Evolutionary conservation across 2,888 invertebrate genomes (phyloP).

Genomic region (Coleophora deauratella): DNA sequence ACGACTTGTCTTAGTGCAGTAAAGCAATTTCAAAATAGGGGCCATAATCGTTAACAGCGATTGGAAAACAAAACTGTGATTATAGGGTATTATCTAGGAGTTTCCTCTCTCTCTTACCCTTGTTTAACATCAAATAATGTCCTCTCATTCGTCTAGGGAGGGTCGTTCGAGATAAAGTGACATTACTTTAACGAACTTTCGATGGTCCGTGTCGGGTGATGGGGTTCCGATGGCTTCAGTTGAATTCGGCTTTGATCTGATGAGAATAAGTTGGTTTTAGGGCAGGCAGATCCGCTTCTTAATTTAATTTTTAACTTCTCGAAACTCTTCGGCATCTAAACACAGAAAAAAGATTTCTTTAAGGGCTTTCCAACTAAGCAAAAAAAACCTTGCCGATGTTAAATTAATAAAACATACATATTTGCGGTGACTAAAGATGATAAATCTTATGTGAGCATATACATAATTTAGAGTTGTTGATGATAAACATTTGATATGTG

Average conservation of each 20-base stretch:
- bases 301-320: too few relatives aligned
- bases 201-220: constrained; percentile 50
- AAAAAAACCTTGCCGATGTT: too few relatives aligned
- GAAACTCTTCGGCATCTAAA: too few relatives aligned
- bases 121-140: constrained; percentile 23
- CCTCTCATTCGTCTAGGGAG: constrained; percentile 47
- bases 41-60: constrained; percentile 79
- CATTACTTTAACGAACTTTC: constrained; percentile 73
- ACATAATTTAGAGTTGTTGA: too few relatives aligned
- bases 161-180: constrained; percentile 58
- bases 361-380: too few relatives aligned
- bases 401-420: too few relatives aligned
- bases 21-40: constrained; percentile 71
- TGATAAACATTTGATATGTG: too few relatives aligned
- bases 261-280: constrained; percentile 12
- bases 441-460: too few relatives aligned
- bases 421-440: too few relatives aligned
- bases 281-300: too few relatives aligned
- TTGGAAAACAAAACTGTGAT: constrained; percentile 81
- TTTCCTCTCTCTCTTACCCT: constrained; percentile 34
- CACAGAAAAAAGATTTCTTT: too few relatives aligned
- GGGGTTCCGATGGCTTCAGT: constrained; percentile 19
- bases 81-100: constrained; percentile 67
- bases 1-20: constrained; percentile 66
- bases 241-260: constrained; percentile 10